Evolutionary conservation across 1,140 invertebrate species (phyloP).

Genomic region (Brachionus asplanchnoidis): DNA sequence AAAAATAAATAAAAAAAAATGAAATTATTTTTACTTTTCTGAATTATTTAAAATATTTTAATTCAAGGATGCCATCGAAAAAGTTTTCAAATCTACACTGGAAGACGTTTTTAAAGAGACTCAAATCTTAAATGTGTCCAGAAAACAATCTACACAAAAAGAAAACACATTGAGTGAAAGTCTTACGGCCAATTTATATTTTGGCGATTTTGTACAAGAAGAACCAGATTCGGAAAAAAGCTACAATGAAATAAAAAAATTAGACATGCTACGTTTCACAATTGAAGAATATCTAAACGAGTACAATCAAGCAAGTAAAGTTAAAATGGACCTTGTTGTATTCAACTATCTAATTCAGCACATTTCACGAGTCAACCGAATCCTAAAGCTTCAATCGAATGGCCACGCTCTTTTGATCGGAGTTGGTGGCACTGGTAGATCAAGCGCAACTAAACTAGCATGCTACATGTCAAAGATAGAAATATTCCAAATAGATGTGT

Average conservation of each 20-base stretch:
- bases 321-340: constrained; percentile 60
- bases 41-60: neutral
- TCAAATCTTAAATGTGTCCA: neutral
- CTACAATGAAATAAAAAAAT: constrained; percentile 38
- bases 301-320: constrained; percentile 54
- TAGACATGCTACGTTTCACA: constrained; percentile 46
- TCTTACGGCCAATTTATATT: neutral
- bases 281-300: constrained; percentile 55
- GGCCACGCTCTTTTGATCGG: constrained; percentile 79
- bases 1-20: no score
- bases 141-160: neutral
- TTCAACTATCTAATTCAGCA: constrained; percentile 91
- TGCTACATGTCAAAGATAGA: constrained; percentile 90
- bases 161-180: neutral
- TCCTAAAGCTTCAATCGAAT: constrained; percentile 77
- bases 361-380: constrained; percentile 79
- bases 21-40: no score
- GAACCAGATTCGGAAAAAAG: neutral
- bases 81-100: neutral
- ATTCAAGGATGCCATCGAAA: neutral
- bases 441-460: constrained; percentile 79
- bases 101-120: constrained; percentile 5
- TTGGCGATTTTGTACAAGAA: neutral
- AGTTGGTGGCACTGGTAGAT: constrained; percentile 82
- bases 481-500: constrained; percentile 79